Percentiles rank a stretch among this genome's conserved stretches.
phyloP scores from a whole-genome alignment of 2,888 invertebrate species.

The Drosophila multiciliata region DNA sequence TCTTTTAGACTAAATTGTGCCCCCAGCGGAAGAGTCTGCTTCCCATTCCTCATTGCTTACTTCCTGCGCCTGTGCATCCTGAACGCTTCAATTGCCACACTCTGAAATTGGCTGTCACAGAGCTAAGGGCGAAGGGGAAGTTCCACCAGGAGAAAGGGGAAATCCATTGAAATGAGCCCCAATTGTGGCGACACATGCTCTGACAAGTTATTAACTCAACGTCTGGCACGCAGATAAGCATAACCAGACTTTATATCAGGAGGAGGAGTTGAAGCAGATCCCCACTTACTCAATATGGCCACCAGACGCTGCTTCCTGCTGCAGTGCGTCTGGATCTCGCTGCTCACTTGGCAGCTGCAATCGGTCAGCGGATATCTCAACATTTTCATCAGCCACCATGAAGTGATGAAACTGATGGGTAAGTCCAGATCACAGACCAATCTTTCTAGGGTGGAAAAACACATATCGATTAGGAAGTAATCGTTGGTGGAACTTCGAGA shows the following conservation, averaged over 20 bases:
- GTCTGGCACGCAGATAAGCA: slow-evolving; percentile 25
- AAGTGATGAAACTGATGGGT: slow-evolving; percentile 93
- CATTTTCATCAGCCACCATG: slow-evolving; percentile 92
- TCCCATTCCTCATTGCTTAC: background rate
- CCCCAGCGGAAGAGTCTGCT: slow-evolving; percentile 22
- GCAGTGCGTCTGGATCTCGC: slow-evolving; percentile 65
- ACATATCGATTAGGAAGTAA: slow-evolving; percentile 45
- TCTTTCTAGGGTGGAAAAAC: background rate
- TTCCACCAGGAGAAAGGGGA: slow-evolving; percentile 1
- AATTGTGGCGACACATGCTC: slow-evolving; percentile 58
- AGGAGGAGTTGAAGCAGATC: background rate
- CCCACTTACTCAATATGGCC: slow-evolving; percentile 27
- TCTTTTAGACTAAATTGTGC: slow-evolving; percentile 18
- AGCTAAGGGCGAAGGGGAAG: slow-evolving; percentile 2
- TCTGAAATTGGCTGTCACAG: slow-evolving; percentile 61
- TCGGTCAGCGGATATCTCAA: slow-evolving; percentile 90
- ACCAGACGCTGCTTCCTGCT: slow-evolving; percentile 28
- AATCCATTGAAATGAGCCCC: slow-evolving; percentile 49
- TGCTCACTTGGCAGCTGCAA: slow-evolving; percentile 78
- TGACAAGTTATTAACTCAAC: slow-evolving; percentile 59
- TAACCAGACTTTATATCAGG: slow-evolving; percentile 4
- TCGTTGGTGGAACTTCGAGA: slow-evolving; percentile 20
- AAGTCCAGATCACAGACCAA: slow-evolving; percentile 83
- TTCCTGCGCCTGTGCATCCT: slow-evolving; percentile 12
- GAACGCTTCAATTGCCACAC: slow-evolving; percentile 43